Evolutionary conservation across 1,140 invertebrate genomes (phyloP), one percentile per base, ranked within the genome.

Genomic region (Idris sp.): DNA sequence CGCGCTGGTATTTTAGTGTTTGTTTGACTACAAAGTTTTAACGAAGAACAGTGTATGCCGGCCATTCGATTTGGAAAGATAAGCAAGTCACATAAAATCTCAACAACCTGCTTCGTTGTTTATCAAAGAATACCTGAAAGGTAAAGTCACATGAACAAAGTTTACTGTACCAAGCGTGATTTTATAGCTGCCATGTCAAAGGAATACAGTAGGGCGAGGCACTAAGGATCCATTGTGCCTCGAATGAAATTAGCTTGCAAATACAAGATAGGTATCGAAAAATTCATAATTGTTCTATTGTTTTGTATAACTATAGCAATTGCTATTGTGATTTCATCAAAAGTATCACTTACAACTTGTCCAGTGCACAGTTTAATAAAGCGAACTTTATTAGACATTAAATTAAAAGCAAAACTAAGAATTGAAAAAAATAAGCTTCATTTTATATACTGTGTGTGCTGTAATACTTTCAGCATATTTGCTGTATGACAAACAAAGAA

Each of bases 51-150:
- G 73, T 78, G 59, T 68, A 65, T n/a, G n/a, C 74, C 49, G 74
- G 74, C 69, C 65, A 76, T 74, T 76, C 77, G 74, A 79, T 78
- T 65, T 54, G 44, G 72, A 43, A 75, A 78, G 81, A 85, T 84
- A 84, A 86, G 83, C 82, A 76, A 74, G 49, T 40, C 68, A 86
- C 83, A 86, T 85, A 86, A 86, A 86, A 86, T 84, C 83, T 79
- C 83, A 84, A 85, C 83, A 85, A 85, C 79, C 83, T 83, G 82
- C 72, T 79, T 67, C 78, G 80, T 85, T 85, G 84, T 86, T 83
- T 86, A 80, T 81, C 79, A 76, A 82, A 83, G 80, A 78, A 83
- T 82, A 84, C 76, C 73, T 79, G 72, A 73, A 68, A 80, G 74
- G 61, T 72, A 64, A 68, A 76, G 62, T 76, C 68, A 62, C 74